A percentile compares a stretch with the other conserved stretches of the same genome.
Conservation (phyloP, 2,797 vertebrate species). For the Sitta carolinensis region DNA sequence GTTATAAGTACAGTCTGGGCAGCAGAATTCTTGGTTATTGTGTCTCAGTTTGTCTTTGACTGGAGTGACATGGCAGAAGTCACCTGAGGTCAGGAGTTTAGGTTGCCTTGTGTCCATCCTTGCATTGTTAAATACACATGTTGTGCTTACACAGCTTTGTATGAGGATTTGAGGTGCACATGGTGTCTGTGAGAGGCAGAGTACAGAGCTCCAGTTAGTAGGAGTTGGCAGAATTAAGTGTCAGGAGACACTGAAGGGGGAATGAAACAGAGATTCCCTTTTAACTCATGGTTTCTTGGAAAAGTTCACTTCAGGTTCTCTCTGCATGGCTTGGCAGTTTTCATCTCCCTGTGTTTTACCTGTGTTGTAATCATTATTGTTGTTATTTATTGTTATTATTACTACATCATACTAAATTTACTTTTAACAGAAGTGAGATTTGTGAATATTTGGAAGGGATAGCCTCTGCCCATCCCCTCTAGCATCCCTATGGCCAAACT, state of each 20-base stretch:
- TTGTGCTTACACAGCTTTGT: not conserved
- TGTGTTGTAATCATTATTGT: not conserved
- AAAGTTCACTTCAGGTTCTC: not conserved
- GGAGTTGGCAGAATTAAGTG: not conserved
- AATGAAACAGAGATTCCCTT: not conserved
- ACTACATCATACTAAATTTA: not conserved
- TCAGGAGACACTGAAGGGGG: not conserved
- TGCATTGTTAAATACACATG: not conserved
- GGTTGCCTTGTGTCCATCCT: not conserved
- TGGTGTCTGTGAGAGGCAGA: not conserved
- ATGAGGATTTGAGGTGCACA: not conserved
- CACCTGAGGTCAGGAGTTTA: constrained; percentile 1
- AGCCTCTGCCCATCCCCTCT: not conserved
- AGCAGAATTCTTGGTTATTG: not conserved
- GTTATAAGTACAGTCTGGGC: not conserved
- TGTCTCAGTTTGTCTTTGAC: not conserved
- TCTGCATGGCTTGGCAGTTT: not conserved
- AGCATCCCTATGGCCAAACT: not conserved
- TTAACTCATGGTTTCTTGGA: not conserved
- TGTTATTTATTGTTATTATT: not conserved
- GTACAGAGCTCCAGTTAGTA: not conserved
- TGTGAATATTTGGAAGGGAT: not conserved
- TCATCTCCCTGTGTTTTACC: not conserved
- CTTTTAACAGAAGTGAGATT: not conserved
- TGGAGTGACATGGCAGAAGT: not conserved